A percentile compares a stretch with the other conserved stretches of the same genome.
These are phyloP conservation scores for Olivierus martensii DNA, from an alignment of 1,140 invertebrate species.

Conservation along the genomic window DNA sequence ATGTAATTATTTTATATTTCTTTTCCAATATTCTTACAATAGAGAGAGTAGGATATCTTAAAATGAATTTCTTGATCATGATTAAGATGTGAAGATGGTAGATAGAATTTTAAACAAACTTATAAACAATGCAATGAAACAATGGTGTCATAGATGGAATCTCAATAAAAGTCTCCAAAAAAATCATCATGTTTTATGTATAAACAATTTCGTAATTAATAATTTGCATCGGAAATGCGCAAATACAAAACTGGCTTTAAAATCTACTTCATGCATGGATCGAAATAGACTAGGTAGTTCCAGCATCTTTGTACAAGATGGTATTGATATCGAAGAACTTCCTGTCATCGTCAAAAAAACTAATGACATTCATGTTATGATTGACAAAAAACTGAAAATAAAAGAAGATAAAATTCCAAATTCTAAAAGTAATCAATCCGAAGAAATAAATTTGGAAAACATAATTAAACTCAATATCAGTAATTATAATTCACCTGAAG, in stretches of 20 bases:
- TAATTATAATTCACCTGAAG: not conserved
- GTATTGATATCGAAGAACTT: slow-evolving; percentile 47
- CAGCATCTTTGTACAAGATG: slow-evolving; percentile 51
- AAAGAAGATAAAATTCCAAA: not conserved
- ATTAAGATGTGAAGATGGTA: too few species aligned
- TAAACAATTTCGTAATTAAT: too few species aligned
- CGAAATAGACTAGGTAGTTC: slow-evolving; percentile 28
- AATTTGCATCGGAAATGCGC: too few species aligned
- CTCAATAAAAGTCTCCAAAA: too few species aligned
- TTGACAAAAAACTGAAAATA: not conserved
- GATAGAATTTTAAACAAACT: too few species aligned
- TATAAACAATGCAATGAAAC: too few species aligned
- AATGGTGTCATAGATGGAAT: too few species aligned
- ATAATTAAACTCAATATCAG: not conserved
- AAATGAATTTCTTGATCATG: too few species aligned
- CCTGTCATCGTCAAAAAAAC: slow-evolving; percentile 47
- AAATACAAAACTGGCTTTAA: not conserved
- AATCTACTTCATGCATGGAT: not conserved
- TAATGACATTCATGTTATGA: slow-evolving; percentile 11
- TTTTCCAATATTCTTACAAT: too few species aligned
- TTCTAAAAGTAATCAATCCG: not conserved
- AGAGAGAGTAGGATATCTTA: too few species aligned
- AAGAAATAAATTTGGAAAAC: not conserved
- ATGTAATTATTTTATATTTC: too few species aligned
- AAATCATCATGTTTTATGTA: too few species aligned